These are phyloP conservation scores for Acanthopagrus latus DNA, from an alignment of 2,797 vertebrate genomes.

Conservation along the genomic window DNA sequence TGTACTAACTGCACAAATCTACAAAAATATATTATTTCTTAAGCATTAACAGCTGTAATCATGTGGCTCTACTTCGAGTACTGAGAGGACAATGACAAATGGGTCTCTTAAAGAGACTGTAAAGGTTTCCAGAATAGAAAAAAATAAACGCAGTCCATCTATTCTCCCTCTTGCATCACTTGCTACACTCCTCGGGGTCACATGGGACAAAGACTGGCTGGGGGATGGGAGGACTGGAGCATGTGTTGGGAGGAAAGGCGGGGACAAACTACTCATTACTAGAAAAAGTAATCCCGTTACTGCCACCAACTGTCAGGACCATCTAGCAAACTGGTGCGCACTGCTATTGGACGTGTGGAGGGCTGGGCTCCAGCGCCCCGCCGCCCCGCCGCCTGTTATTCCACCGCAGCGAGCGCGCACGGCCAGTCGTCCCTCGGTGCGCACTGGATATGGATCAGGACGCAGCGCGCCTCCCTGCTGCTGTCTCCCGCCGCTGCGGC, in stretches of 20 bases:
- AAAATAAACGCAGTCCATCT: no score
- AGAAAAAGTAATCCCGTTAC: conserved; percentile 55
- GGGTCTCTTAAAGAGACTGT: no score
- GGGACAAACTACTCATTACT: conserved; percentile 33
- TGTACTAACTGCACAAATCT: no score
- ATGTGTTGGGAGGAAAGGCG: conserved; percentile 21
- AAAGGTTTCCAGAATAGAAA: no score
- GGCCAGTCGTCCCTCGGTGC: conserved; percentile 58
- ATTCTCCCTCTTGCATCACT: background rate
- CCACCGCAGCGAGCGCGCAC: conserved; percentile 47
- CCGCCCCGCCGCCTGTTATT: conserved; percentile 36
- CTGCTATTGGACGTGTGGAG: conserved; percentile 69
- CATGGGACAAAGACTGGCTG: background rate
- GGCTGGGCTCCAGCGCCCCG: conserved; percentile 56
- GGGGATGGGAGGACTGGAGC: background rate
- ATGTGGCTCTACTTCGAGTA: background rate
- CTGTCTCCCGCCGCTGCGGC: conserved; percentile 61
- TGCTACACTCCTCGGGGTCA: background rate
- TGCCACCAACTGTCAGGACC: conserved; percentile 12
- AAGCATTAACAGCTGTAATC: no score
- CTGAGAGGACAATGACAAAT: background rate
- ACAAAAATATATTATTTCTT: no score
- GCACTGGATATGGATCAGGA: conserved; percentile 77
- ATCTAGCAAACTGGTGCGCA: conserved; percentile 30
- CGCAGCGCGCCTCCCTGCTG: conserved; percentile 58